phyloP scores from a whole-genome alignment of 2,888 invertebrate species.

The Brachypalpus laphriformis region DNA sequence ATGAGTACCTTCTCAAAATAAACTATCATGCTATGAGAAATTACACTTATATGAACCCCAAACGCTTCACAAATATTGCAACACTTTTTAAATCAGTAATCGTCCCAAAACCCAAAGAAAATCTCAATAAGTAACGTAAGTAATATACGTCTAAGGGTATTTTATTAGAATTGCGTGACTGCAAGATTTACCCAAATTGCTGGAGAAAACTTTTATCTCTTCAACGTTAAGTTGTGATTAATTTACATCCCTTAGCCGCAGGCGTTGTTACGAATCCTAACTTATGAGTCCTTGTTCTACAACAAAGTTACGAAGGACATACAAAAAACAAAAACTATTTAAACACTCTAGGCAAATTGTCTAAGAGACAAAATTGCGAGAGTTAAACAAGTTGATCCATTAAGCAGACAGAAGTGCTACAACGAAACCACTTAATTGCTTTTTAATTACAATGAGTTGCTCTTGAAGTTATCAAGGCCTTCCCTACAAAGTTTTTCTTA shows the following conservation, averaged over 20 bases:
- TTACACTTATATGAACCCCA: no score
- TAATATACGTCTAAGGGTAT: background rate
- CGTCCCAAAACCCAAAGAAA: no score
- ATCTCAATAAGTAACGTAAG: no score
- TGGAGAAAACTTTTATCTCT: background rate
- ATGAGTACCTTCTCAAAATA: no score
- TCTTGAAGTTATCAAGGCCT: constrained; percentile 33
- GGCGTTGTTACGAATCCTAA: constrained; percentile 10
- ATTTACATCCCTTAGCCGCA: constrained; percentile 21
- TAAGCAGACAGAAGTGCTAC: constrained; percentile 41
- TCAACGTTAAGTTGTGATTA: constrained; percentile 34
- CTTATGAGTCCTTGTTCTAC: constrained; percentile 14
- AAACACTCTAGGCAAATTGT: constrained; percentile 35
- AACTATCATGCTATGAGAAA: no score
- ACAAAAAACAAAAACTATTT: constrained; percentile 23
- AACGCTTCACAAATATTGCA: background rate
- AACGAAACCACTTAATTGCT: constrained; percentile 49
- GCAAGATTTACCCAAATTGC: background rate
- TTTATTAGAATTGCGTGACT: constrained; percentile 1
- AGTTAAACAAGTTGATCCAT: constrained; percentile 47
- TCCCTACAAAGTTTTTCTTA: background rate
- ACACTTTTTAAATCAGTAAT: no score
- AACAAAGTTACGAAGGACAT: constrained; percentile 21
- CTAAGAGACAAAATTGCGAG: constrained; percentile 14
- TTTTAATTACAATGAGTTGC: constrained; percentile 53